phyloP scores from a whole-genome alignment of 2,888 invertebrate species.

The Trissolcus brochymenae region DNA sequence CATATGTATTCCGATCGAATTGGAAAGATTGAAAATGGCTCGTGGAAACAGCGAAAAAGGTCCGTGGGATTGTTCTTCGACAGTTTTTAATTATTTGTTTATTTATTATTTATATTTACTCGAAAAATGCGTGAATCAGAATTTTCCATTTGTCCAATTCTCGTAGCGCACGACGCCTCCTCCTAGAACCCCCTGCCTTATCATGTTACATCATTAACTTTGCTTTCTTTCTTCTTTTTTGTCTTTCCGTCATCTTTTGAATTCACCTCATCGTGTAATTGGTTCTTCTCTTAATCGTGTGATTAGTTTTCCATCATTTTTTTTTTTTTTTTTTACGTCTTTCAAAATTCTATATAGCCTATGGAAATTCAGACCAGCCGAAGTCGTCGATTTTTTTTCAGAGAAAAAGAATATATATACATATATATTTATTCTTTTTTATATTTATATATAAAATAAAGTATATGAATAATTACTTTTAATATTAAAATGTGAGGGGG shows the following conservation, averaged over 20 bases:
- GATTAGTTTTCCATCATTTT: constrained; percentile 38
- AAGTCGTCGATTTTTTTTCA: constrained; percentile 69
- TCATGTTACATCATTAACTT: neutral
- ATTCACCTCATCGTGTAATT: neutral
- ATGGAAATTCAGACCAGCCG: constrained; percentile 75
- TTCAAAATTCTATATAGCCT: constrained; percentile 68
- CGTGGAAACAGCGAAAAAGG: constrained; percentile 27
- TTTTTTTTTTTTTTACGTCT: constrained; percentile 45
- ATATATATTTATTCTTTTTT: constrained; percentile 45
- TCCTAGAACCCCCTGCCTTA: constrained; percentile 10
- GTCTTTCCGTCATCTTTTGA: constrained; percentile 1
- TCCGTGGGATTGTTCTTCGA: constrained; percentile 2
- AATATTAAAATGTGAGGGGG: constrained; percentile 33
- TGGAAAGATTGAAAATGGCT: constrained; percentile 37
- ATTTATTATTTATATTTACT: neutral
- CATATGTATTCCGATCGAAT: constrained; percentile 13
- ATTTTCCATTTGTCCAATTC: constrained; percentile 55
- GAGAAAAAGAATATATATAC: constrained; percentile 57
- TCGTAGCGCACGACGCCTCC: constrained; percentile 33
- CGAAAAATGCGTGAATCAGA: constrained; percentile 29
- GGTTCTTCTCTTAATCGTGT: constrained; percentile 17
- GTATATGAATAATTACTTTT: constrained; percentile 40
- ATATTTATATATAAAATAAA: constrained; percentile 56
- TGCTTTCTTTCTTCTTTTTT: constrained; percentile 11
- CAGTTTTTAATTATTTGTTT: no score